Conservation (phyloP, 1,140 invertebrate species). For the Drosophila nasuta region DNA sequence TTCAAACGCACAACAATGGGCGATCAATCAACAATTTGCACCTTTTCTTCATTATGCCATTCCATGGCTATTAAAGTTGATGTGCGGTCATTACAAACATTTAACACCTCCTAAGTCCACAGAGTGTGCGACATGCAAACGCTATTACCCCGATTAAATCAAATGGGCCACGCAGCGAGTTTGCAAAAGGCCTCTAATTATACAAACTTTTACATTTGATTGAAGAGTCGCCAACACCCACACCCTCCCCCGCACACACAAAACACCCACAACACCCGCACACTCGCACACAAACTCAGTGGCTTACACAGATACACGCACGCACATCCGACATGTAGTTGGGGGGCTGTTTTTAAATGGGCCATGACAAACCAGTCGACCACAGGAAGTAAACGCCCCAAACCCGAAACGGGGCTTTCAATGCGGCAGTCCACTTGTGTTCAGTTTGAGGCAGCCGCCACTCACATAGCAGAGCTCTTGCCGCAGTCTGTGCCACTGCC, state of each 20-base stretch:
- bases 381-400: conserved; percentile 70
- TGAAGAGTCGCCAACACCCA: conserved; percentile 53
- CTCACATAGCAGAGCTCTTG: not conserved
- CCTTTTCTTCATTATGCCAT: conserved; percentile 60
- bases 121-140: conserved; percentile 66
- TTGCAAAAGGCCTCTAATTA: conserved; percentile 65
- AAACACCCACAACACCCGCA: conserved; percentile 1
- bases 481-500: not conserved
- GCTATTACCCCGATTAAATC: conserved; percentile 82
- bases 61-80: conserved; percentile 69
- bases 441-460: conserved; percentile 12
- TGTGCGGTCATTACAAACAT: conserved; percentile 73
- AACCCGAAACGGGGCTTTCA: conserved; percentile 19
- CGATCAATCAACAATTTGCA: conserved; percentile 69
- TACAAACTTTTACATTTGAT: conserved; percentile 78
- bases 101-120: conserved; percentile 68
- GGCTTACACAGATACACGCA: conserved; percentile 8
- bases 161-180: conserved; percentile 48
- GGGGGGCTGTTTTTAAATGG: conserved; percentile 61
- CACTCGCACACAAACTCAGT: conserved; percentile 4
- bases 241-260: not conserved
- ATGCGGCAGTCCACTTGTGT: conserved; percentile 12
- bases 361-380: conserved; percentile 68
- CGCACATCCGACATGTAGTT: conserved; percentile 48
- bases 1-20: conserved; percentile 23